A percentile compares a stretch with the other conserved stretches of the same genome.
phyloP scores from a whole-genome alignment of 2,888 invertebrate species.

The Nemotelus pantherinus region DNA sequence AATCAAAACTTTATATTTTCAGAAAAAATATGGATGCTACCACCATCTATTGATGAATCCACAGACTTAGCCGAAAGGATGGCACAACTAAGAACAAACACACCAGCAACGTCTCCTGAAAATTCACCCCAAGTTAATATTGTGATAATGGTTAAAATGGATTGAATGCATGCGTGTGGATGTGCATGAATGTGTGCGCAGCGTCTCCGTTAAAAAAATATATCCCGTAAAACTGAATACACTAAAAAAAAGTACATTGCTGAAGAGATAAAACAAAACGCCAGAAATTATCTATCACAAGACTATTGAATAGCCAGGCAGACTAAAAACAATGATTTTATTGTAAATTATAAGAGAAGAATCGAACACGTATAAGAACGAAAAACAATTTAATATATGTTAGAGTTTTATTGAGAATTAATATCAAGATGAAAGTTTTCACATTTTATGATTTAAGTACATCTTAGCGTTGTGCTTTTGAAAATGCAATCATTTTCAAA shows the following conservation, averaged over 20 bases:
- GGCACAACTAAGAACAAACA: conserved; percentile 62
- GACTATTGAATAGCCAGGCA: not conserved
- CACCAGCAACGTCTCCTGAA: conserved; percentile 54
- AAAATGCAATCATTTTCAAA: not conserved
- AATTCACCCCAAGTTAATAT: conserved; percentile 64
- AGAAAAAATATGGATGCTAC: conserved; percentile 66
- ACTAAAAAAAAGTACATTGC: conserved; percentile 10
- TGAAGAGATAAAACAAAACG: not conserved
- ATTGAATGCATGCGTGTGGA: conserved; percentile 55
- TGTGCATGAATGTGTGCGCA: conserved; percentile 33
- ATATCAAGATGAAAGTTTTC: conserved; percentile 14
- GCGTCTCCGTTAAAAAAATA: not conserved
- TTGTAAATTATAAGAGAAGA: too few relatives aligned
- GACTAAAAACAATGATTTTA: too few relatives aligned
- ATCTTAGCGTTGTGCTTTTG: not conserved
- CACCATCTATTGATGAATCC: conserved; percentile 59
- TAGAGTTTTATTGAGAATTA: not conserved
- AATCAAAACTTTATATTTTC: conserved; percentile 55
- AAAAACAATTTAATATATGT: not conserved
- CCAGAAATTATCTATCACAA: conserved; percentile 1
- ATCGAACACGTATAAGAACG: too few relatives aligned
- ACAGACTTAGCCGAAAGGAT: conserved; percentile 63
- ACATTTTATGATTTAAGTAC: conserved; percentile 18
- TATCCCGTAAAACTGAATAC: conserved; percentile 5
- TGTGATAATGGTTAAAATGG: conserved; percentile 64